These are phyloP conservation scores for Spinibarbus caldwelli DNA, from an alignment of 2,797 vertebrate genomes.

Conservation along the genomic window DNA sequence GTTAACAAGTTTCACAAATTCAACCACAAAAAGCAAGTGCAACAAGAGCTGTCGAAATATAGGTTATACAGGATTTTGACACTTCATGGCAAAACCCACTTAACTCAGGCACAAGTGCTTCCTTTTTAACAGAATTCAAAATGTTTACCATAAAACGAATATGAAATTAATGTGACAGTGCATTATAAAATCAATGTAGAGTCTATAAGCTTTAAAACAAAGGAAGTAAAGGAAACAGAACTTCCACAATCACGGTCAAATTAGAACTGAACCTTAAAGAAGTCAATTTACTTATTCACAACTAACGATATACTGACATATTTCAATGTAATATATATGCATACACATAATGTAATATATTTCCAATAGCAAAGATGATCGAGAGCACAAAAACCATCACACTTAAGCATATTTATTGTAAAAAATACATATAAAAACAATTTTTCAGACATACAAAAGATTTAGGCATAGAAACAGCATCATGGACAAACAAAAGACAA, in stretches of 20 bases:
- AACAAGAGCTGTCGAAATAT: slow-evolving; percentile 32
- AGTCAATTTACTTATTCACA: not conserved
- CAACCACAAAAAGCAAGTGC: slow-evolving; percentile 7
- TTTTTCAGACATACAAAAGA: slow-evolving; percentile 84
- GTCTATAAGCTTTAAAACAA: not conserved
- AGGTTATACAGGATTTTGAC: slow-evolving; percentile 25
- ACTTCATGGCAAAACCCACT: slow-evolving; percentile 6
- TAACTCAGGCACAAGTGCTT: not conserved
- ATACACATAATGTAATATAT: not conserved
- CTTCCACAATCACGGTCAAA: not conserved
- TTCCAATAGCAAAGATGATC: not conserved
- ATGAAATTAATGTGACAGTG: not conserved
- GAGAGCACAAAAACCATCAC: slow-evolving; percentile 59
- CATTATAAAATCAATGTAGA: not conserved
- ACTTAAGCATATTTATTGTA: slow-evolving; percentile 84
- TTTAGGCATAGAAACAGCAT: slow-evolving; percentile 81
- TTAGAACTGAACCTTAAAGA: not conserved
- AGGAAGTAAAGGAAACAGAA: not conserved
- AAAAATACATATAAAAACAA: slow-evolving; percentile 88
- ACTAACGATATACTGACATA: not conserved
- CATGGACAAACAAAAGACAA: slow-evolving; percentile 80
- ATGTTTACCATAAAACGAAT: not conserved
- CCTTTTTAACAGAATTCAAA: not conserved
- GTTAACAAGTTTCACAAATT: slow-evolving; percentile 3
- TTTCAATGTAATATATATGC: not conserved